Percentiles rank a stretch among this genome's conserved stretches.
Conservation (phyloP, 2,888 invertebrate species). For the Cyaniris semiargus region DNA sequence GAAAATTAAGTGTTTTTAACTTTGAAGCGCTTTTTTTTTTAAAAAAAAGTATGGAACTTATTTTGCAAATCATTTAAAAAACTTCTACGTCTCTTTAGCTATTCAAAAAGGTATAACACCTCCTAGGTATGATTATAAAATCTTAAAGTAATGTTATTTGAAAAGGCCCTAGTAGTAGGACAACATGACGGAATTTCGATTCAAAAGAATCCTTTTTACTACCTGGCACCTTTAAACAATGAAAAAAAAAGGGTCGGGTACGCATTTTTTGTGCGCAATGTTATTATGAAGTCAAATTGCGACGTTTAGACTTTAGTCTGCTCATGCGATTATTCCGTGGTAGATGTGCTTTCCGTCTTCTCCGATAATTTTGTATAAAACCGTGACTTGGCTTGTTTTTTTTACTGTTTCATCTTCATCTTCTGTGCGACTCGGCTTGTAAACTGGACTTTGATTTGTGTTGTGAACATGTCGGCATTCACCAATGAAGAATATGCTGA, state of each 20-base stretch:
- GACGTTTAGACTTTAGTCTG: conserved; percentile 26
- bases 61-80: background rate
- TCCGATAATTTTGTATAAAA: conserved; percentile 16
- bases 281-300: background rate
- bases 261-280: background rate
- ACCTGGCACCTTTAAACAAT: conserved; percentile 11
- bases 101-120: too few species aligned
- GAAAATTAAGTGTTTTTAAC: background rate
- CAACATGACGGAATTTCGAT: too few species aligned
- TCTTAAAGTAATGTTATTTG: too few species aligned
- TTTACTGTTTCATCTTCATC: conserved; percentile 8
- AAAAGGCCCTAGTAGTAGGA: too few species aligned
- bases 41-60: background rate
- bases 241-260: conserved; percentile 17
- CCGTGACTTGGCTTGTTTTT: conserved; percentile 25
- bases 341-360: conserved; percentile 17
- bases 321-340: conserved; percentile 30
- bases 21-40: background rate
- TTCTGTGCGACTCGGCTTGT: conserved; percentile 21
- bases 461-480: conserved; percentile 10
- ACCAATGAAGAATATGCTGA: conserved; percentile 28
- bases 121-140: background rate
- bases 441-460: conserved; percentile 13
- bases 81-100: background rate
- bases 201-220: background rate